Base-by-base conservation (phyloP, 2,888 invertebrate genomes). In the Strigamia maritima region DNA sequence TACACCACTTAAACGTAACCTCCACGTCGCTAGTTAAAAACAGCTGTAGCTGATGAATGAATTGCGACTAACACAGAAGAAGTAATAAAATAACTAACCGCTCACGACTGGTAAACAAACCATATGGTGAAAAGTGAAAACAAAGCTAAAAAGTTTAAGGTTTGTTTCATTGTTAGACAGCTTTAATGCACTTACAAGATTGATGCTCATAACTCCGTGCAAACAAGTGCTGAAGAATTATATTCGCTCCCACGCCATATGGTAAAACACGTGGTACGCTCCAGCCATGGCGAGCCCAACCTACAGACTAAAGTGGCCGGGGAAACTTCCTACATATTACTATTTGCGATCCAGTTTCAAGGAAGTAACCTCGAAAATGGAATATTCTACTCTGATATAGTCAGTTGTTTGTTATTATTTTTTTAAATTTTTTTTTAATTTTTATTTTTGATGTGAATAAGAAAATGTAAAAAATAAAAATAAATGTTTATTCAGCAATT, bases 151-250 rank as follows among this genome's bases (percentile, higher is more conserved):
- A 28, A 70, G 70, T 70, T 70, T 12, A 70, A 70, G 28, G 70
- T 70, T 70, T 70, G 70, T 60, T 19, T 22, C 1, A n/a, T 60
- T 16, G 16, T 44, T 10, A 10, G 16, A 14, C 3, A 49, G 16
- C 4, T 49, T 49, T 49, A 60, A 60, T 24, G 19, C 60, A 60
- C 22, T 3, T 49, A 12, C 0, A 6, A 16, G 49, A 10, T 2
- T 49, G 6, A 14, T 26, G 7, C n/a, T 1, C 28, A 28, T 28
- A 70, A 70, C 70, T 70, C 26, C 70, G 70, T 28, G 24, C 70
- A 70, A 70, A 70, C 70, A 70, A 70, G 14, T 70, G 70, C n/a
- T 16, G 70, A 70, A 70, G 70, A 70, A 70, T 70, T 70, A 28
- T 16, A 16, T 28, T 28, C 14, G 26, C 70, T 12, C 70, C 70